A percentile compares a stretch with the other conserved stretches of the same genome.
phyloP scores from a whole-genome alignment of 2,113 vertebrate genomes.

The Mirza zaza region DNA sequence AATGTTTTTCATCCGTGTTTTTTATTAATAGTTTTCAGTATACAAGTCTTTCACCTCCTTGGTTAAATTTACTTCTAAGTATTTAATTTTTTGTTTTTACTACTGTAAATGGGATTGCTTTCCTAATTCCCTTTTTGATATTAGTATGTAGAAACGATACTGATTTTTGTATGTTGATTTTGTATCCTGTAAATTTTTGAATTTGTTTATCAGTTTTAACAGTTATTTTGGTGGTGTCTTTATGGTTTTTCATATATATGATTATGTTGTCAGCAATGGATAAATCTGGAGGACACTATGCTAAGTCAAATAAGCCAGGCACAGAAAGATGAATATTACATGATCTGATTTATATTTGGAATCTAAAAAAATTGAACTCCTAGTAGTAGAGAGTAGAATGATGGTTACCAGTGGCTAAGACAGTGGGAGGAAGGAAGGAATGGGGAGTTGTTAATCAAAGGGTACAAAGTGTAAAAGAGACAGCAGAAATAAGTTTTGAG shows the following conservation, averaged over 20 bases:
- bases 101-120: background rate
- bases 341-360: background rate
- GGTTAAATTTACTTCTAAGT: background rate
- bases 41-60: background rate
- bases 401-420: background rate
- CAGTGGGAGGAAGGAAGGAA: background rate
- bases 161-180: background rate
- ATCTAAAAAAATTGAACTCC: background rate
- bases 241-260: background rate
- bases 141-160: background rate
- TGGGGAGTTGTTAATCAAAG: background rate
- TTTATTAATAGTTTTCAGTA: background rate
- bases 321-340: background rate
- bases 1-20: background rate
- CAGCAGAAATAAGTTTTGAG: background rate
- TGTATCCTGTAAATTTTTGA: background rate
- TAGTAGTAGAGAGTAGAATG: background rate
- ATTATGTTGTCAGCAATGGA: background rate
- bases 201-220: background rate
- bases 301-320: background rate
- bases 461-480: too few relatives aligned
- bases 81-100: background rate
- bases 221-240: background rate
- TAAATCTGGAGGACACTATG: background rate
- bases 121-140: background rate